Evolutionary conservation across 2,888 invertebrate species (phyloP), one percentile per base, ranked within the genome.

Genomic region (Muscina levida): DNA sequence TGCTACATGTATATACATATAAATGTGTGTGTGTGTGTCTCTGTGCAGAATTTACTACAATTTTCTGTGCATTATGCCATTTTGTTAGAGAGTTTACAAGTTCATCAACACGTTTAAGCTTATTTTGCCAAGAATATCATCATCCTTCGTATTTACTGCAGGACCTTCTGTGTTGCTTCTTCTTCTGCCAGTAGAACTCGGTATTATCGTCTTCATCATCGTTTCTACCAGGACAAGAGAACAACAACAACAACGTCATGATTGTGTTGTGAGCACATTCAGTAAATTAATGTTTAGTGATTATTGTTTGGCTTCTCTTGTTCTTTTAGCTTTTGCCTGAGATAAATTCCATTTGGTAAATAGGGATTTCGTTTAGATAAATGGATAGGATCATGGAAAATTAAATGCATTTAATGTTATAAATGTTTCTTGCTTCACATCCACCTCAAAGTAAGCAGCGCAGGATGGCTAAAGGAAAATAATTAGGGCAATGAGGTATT

Each of bases 21-120:
- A 37, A 65, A 19, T 65, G 26, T 46, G 4, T 24, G 46, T 70
- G 56, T 13, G 42, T 8, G 39, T 57, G 37, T 17, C n/a, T 67
- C 10, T 22, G n/a, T 39, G 15, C 73, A 24, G 8, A 5, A 24
- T 10, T 48, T 19, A 39, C 22, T 51, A 22, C 51, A 31, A 31
- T 59, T 72, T 62, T 37, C 26, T 56, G 19, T 56, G 44, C 13
- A 59, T 68, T 59, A 39, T 68, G 31, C 10, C 31, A 74, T 67
- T 67, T 67, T 68, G 72, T 56, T 48, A 5, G 19, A 68, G 56
- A 70, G 68, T 75, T 72, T 65, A 75, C 68, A 73, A 76, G 72
- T 76, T 80, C 68, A 70, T 76, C 72, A 76, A 70, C 79, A 76
- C 79, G 39, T 74, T 77, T 66, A 67, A 77, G 77, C 73, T 77